Evolutionary conservation across 2,888 invertebrate species (phyloP).

Genomic region (Apamea epomidion): DNA sequence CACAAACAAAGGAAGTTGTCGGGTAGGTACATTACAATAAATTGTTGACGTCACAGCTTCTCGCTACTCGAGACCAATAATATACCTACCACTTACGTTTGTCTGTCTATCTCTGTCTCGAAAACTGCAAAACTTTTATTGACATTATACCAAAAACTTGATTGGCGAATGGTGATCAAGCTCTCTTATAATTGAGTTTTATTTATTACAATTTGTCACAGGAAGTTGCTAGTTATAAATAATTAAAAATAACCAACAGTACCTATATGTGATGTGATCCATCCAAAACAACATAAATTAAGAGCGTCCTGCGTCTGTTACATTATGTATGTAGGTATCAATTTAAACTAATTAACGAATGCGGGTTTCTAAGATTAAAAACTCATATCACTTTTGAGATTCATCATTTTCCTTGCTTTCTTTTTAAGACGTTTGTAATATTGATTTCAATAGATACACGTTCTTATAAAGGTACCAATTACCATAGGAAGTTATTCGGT

Average conservation of each 20-base stretch:
- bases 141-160: background rate
- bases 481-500: background rate
- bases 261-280: background rate
- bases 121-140: constrained; percentile 1
- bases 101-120: constrained; percentile 5
- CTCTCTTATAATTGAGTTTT: background rate
- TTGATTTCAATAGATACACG: background rate
- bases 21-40: constrained; percentile 16
- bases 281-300: constrained; percentile 16
- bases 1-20: constrained; percentile 45
- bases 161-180: background rate
- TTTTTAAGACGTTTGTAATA: background rate
- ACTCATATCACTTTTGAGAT: background rate
- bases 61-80: background rate
- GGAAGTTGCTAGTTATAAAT: constrained; percentile 36
- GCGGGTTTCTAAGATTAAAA: background rate
- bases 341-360: constrained; percentile 15
- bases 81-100: constrained; percentile 1
- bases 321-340: background rate
- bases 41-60: constrained; percentile 35
- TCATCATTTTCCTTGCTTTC: background rate
- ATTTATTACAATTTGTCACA: constrained; percentile 18
- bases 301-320: constrained; percentile 10
- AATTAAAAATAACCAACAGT: constrained; percentile 21
- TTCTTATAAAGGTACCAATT: background rate